phyloP scores from a whole-genome alignment of 2,888 invertebrate species.

The Argyra leucocephala region DNA sequence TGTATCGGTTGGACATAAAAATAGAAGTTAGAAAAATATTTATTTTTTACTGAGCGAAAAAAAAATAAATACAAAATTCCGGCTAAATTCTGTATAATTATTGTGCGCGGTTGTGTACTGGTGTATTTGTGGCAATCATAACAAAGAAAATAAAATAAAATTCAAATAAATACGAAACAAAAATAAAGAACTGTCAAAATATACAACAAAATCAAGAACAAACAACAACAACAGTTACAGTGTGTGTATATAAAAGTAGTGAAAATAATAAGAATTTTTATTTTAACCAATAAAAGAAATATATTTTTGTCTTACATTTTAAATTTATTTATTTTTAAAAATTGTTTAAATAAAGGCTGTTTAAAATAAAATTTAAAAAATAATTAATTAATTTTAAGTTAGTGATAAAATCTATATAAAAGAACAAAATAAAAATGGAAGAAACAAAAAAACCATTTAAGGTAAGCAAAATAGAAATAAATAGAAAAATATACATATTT shows the following conservation, averaged over 20 bases:
- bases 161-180: no score
- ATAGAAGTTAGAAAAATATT: background rate
- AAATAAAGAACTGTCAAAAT: conserved; percentile 2
- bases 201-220: background rate
- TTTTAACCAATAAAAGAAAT: background rate
- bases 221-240: background rate
- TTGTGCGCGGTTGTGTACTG: conserved; percentile 1
- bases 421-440: background rate
- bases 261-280: background rate
- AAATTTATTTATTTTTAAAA: background rate
- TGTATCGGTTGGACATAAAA: background rate
- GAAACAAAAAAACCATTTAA: conserved; percentile 2
- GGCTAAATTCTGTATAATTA: conserved; percentile 1
- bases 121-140: background rate
- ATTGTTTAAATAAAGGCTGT: background rate
- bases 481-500: background rate
- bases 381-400: background rate
- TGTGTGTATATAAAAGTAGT: background rate
- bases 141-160: background rate
- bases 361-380: background rate
- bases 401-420: background rate
- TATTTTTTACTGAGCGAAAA: background rate
- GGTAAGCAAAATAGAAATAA: background rate
- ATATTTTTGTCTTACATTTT: background rate
- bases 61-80: background rate